A percentile compares a stretch with the other conserved stretches of the same genome.
phyloP scores from a whole-genome alignment of 2,888 invertebrate species.

The Platynereis dumerilii region DNA sequence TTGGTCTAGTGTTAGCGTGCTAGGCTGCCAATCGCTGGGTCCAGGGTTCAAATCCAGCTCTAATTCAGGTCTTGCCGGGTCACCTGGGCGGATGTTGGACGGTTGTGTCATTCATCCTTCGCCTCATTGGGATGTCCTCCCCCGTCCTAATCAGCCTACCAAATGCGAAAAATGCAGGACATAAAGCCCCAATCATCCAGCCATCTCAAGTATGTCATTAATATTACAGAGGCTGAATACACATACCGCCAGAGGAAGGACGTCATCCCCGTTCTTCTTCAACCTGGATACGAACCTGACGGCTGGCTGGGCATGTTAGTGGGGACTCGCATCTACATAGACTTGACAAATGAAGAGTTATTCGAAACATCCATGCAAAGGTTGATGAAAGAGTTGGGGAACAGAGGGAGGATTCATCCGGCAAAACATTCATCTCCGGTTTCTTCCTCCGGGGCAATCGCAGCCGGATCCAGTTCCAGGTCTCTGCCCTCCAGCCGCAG shows the following conservation, averaged over 20 bases:
- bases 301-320: constrained; percentile 62
- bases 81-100: too few relatives aligned
- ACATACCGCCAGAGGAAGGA: constrained; percentile 55
- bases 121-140: too few relatives aligned
- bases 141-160: too few relatives aligned
- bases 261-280: constrained; percentile 56
- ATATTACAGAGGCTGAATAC: constrained; percentile 60
- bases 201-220: too few relatives aligned
- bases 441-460: neutral
- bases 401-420: constrained; percentile 41
- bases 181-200: too few relatives aligned
- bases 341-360: constrained; percentile 46
- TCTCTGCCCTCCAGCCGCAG: neutral
- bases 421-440: neutral
- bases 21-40: too few relatives aligned
- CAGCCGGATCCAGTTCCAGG: neutral
- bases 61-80: too few relatives aligned
- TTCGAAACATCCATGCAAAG: constrained; percentile 45
- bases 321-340: constrained; percentile 57
- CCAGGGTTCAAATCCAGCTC: too few relatives aligned
- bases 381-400: constrained; percentile 51
- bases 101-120: too few relatives aligned
- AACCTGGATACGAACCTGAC: constrained; percentile 54
- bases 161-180: too few relatives aligned
- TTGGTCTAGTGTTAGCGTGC: too few relatives aligned